Conservation (phyloP, 2,797 vertebrate genomes). For the Podargus strigoides region DNA sequence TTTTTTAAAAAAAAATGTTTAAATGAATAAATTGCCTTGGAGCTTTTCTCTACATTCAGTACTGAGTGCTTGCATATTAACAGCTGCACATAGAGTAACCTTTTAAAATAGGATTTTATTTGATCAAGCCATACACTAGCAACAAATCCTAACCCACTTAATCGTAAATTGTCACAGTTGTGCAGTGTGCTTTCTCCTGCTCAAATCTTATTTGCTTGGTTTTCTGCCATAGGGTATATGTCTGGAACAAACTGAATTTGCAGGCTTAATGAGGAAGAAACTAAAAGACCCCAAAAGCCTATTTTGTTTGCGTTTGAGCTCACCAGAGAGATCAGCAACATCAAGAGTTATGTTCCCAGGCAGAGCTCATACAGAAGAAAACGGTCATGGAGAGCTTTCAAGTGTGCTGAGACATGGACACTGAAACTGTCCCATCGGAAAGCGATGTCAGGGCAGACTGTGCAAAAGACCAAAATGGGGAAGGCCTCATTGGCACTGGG, state of each 20-base stretch:
- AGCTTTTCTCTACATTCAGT: neutral
- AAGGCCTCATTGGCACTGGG: neutral
- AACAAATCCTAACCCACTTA: constrained; percentile 7
- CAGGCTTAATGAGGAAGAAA: neutral
- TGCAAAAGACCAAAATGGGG: neutral
- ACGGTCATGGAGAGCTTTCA: neutral
- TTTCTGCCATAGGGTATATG: constrained; percentile 33
- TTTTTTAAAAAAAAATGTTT: neutral
- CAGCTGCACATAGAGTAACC: constrained; percentile 10
- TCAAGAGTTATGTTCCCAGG: neutral
- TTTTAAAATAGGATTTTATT: constrained; percentile 47
- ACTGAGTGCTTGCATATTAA: neutral
- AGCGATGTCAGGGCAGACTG: neutral
- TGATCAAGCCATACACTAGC: constrained; percentile 18
- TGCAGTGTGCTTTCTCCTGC: neutral
- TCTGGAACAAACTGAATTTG: neutral
- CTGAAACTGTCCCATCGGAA: neutral
- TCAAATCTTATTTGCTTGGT: constrained; percentile 36
- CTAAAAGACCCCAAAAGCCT: neutral
- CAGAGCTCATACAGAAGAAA: neutral
- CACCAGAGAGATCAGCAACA: neutral
- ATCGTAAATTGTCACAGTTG: constrained; percentile 7
- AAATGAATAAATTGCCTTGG: neutral
- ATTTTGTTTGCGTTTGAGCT: neutral
- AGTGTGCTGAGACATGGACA: neutral